A percentile compares a stretch with the other conserved stretches of the same genome.
phyloP scores from a whole-genome alignment of 2,888 invertebrate species.

The Lordiphosa fenestrarum region DNA sequence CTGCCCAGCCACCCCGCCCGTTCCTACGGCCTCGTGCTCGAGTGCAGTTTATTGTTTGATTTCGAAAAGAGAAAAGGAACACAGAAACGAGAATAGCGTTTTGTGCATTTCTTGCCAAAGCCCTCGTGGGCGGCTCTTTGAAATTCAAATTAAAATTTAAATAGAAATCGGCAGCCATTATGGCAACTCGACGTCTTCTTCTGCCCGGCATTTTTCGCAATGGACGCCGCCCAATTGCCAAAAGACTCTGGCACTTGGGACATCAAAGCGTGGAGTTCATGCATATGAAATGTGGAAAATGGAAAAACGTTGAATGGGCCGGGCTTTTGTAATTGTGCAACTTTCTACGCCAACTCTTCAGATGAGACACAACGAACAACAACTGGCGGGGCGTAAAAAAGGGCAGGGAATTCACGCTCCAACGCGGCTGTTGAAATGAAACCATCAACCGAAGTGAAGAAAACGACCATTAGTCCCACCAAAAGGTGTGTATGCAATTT shows the following conservation, averaged over 20 bases:
- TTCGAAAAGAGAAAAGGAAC: slow-evolving; percentile 9
- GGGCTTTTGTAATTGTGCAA: slow-evolving; percentile 69
- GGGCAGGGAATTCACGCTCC: slow-evolving; percentile 34
- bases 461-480: not conserved
- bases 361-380: not conserved
- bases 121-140: slow-evolving; percentile 60
- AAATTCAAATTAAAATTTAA: slow-evolving; percentile 53
- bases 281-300: slow-evolving; percentile 48
- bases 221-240: slow-evolving; percentile 54
- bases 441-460: slow-evolving; percentile 16
- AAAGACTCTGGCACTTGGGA: slow-evolving; percentile 18
- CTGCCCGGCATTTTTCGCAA: slow-evolving; percentile 15
- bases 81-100: slow-evolving; percentile 11
- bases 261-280: slow-evolving; percentile 51
- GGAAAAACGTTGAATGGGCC: slow-evolving; percentile 38
- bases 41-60: slow-evolving; percentile 76
- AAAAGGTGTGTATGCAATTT: too few relatives aligned
- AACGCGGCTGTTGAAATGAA: slow-evolving; percentile 32
- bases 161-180: slow-evolving; percentile 41
- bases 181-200: slow-evolving; percentile 15
- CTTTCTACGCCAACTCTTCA: slow-evolving; percentile 43
- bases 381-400: slow-evolving; percentile 7
- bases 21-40: slow-evolving; percentile 47
- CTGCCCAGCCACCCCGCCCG: not conserved
- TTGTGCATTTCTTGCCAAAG: slow-evolving; percentile 36